These are phyloP conservation scores for Barbus barbus DNA, from an alignment of 2,113 vertebrate species.

Conservation along the genomic window DNA sequence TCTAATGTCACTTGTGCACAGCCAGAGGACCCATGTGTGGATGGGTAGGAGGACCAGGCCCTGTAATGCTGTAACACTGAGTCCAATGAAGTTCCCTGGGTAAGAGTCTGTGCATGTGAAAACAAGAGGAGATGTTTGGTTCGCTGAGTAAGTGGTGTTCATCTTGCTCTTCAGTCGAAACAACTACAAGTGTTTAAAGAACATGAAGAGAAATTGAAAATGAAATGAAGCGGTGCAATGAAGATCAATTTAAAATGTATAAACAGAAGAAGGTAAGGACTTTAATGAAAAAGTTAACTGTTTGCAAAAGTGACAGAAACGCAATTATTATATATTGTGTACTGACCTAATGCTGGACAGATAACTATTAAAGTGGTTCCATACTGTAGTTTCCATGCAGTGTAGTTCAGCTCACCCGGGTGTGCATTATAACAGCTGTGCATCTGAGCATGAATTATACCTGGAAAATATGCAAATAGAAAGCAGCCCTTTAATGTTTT, in stretches of 20 bases:
- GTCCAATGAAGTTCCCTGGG: not conserved
- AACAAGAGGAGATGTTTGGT: not conserved
- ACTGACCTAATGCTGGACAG: not conserved
- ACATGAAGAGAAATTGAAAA: not conserved
- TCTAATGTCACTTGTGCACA: not conserved
- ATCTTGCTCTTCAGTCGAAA: not conserved
- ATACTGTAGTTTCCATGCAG: not conserved
- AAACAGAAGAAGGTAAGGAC: not conserved
- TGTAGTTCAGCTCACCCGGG: not conserved
- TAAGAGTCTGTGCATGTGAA: not conserved
- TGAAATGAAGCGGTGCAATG: not conserved
- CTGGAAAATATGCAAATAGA: constrained; percentile 12
- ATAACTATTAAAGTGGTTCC: not conserved
- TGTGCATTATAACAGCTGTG: not conserved
- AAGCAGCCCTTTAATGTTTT: not conserved
- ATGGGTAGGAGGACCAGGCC: not conserved
- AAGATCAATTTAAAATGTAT: not conserved
- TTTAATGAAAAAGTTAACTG: not conserved
- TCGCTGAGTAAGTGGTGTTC: not conserved
- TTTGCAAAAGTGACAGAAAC: not conserved
- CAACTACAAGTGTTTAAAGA: not conserved
- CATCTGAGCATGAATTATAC: not conserved
- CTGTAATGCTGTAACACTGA: not conserved
- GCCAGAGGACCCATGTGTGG: constrained; percentile 7
- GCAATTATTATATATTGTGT: not conserved